Base-by-base conservation (phyloP, 2,113 vertebrate genomes). In the Uria lomvia region DNA sequence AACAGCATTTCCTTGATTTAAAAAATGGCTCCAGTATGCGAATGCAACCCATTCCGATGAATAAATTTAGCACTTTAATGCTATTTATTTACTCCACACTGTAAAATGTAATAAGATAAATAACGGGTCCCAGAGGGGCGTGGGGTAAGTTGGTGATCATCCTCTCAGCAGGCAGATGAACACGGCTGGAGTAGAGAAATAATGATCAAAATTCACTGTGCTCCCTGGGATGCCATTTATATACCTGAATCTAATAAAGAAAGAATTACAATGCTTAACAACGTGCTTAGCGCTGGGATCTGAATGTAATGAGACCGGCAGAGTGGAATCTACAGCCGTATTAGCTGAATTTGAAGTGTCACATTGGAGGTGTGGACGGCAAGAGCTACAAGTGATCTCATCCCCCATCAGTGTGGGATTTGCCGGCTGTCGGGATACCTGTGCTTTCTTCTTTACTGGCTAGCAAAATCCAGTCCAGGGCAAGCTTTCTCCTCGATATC, bases 41-140 rank as follows among this genome's bases (percentile, higher is more conserved):
- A 97, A 93, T 42, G 43, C 91, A 76, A 65, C 86, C 94, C 91
- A 45, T 96, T 97, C 74, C n/a, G 13, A 58, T 86, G 95, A 97
- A 97, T 97, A 96, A 97, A 97, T 98, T 97, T 94, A 96, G 96
- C 93, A 91, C 90, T 98, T 97, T 97, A 94, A 96, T 96, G 92
- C 93, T 93, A 95, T 98, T 98, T 98, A 98, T 98, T 98, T 98
- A 98, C 97, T 97, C 95, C 66, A 53, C 34, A 14, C 90, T 92
- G 85, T 94, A 96, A 98, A 98, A 97, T 79, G 91, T 86, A 97
- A 94, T 95, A 70, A 96, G 97, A 91, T 97, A 97, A 98, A 98
- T 97, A 98, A 97, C 94, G 56, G 92, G 92, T 96, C 97, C 97
- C 89, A 77, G 82, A 20, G 84, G 97, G 92, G 88, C 6, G 2